phyloP scores from a whole-genome alignment of 2,888 invertebrate species.

The Orchesella flavescens region DNA sequence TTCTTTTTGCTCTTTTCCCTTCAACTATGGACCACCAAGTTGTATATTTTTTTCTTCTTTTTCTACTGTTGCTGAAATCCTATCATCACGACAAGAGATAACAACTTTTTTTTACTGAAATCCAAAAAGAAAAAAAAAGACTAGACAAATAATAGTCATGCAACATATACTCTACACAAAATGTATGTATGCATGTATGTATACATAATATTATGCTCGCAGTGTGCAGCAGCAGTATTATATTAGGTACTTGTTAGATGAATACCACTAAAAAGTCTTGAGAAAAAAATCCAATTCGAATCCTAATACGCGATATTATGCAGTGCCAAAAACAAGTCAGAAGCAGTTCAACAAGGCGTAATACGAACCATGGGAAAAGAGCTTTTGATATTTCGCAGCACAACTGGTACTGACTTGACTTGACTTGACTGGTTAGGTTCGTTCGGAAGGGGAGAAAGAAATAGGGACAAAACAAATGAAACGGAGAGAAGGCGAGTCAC shows the following conservation, averaged over 20 bases:
- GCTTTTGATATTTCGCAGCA: not conserved
- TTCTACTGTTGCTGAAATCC: slow-evolving; percentile 22
- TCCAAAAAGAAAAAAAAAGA: slow-evolving; percentile 7
- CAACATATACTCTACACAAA: not conserved
- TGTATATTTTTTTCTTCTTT: not conserved
- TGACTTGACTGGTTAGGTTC: not conserved
- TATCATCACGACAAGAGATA: slow-evolving; percentile 29
- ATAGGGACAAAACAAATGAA: slow-evolving; percentile 19
- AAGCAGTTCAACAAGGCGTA: not conserved
- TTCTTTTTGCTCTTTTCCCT: not conserved
- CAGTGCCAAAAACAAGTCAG: slow-evolving; percentile 36
- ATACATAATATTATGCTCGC: not conserved
- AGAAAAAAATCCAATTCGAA: slow-evolving; percentile 35
- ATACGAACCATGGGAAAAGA: too few species aligned
- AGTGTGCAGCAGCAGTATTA: not conserved
- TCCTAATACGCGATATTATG: slow-evolving; percentile 25
- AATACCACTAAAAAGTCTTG: not conserved
- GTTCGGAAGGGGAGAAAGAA: not conserved
- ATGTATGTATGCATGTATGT: not conserved
- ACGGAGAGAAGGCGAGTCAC: slow-evolving; percentile 26
- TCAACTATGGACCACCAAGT: not conserved
- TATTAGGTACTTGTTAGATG: too few species aligned
- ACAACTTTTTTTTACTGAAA: slow-evolving; percentile 30
- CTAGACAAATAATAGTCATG: slow-evolving; percentile 2
- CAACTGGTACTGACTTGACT: not conserved